These are phyloP conservation scores for Pammene fasciana DNA, from an alignment of 2,888 invertebrate species.

Conservation along the genomic window DNA sequence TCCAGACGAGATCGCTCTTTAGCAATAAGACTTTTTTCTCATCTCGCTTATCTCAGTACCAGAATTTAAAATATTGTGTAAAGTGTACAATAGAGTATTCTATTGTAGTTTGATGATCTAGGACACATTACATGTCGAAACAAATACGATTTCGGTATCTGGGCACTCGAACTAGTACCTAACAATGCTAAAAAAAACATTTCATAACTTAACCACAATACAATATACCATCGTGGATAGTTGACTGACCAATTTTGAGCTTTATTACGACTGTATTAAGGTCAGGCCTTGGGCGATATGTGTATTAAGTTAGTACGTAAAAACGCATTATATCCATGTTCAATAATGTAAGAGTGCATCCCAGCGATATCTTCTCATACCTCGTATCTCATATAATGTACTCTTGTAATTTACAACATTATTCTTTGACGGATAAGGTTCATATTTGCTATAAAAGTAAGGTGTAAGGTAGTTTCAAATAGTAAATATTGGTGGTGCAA, in stretches of 20 bases:
- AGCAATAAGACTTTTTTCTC: no score
- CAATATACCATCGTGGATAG: neutral
- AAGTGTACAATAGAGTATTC: neutral
- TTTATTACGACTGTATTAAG: no score
- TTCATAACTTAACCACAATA: constrained; percentile 21
- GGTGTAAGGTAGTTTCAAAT: neutral
- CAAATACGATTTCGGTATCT: constrained; percentile 17
- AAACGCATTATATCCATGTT: constrained; percentile 6
- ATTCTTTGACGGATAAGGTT: neutral
- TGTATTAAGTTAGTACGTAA: constrained; percentile 3
- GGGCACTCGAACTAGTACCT: constrained; percentile 7
- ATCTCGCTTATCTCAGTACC: no score
- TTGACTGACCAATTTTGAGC: no score
- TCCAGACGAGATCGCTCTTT: no score
- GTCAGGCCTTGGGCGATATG: no score
- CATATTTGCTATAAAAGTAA: neutral
- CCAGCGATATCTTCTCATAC: neutral
- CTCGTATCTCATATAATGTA: neutral
- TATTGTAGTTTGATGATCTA: no score
- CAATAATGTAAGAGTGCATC: constrained; percentile 28
- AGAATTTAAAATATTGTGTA: no score
- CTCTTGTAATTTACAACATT: neutral
- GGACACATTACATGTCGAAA: constrained; percentile 1
- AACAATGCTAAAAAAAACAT: constrained; percentile 21
- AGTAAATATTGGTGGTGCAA: constrained; percentile 14